A percentile compares a stretch with the other conserved stretches of the same genome.
Evolutionary conservation across 2,888 invertebrate species (phyloP).

Genomic region (Macroteleia sp.): DNA sequence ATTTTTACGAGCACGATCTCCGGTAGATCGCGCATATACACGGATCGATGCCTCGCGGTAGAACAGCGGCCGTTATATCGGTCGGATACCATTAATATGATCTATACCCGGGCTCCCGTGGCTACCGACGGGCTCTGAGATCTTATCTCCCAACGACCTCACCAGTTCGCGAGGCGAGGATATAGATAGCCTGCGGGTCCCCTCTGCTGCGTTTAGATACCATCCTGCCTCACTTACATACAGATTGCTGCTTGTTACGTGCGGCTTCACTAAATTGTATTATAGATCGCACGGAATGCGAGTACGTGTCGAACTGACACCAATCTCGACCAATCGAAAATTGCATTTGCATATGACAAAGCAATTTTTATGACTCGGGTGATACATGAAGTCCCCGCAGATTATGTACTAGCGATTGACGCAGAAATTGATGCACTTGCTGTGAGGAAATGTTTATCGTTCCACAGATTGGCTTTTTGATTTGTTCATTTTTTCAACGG

Average conservation of each 20-base stretch:
- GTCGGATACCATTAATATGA: conserved; percentile 79
- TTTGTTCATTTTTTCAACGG: too few species aligned
- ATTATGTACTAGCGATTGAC: conserved; percentile 30
- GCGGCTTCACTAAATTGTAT: conserved; percentile 43
- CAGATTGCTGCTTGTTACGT: conserved; percentile 76
- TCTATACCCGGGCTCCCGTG: conserved; percentile 80
- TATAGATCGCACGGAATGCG: conserved; percentile 41
- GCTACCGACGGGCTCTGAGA: conserved; percentile 72
- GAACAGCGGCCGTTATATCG: conserved; percentile 34
- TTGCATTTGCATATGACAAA: conserved; percentile 57
- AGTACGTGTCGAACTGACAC: conserved; percentile 19
- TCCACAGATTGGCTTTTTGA: background rate
- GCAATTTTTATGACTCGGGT: conserved; percentile 19
- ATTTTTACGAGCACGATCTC: conserved; percentile 37
- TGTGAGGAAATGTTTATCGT: conserved; percentile 1
- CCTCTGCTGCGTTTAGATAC: conserved; percentile 41
- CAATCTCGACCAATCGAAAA: conserved; percentile 36
- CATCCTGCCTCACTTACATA: conserved; percentile 79
- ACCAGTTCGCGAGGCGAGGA: conserved; percentile 24
- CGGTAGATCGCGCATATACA: conserved; percentile 12
- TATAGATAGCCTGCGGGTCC: conserved; percentile 44
- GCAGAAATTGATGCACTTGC: conserved; percentile 31
- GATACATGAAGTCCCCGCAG: conserved; percentile 16
- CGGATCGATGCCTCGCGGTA: conserved; percentile 50
- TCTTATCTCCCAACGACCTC: conserved; percentile 69